Evolutionary conservation across 2,113 vertebrate species (phyloP), one percentile per base, ranked within the genome.

Genomic region (Apistogramma diplotaenia): DNA sequence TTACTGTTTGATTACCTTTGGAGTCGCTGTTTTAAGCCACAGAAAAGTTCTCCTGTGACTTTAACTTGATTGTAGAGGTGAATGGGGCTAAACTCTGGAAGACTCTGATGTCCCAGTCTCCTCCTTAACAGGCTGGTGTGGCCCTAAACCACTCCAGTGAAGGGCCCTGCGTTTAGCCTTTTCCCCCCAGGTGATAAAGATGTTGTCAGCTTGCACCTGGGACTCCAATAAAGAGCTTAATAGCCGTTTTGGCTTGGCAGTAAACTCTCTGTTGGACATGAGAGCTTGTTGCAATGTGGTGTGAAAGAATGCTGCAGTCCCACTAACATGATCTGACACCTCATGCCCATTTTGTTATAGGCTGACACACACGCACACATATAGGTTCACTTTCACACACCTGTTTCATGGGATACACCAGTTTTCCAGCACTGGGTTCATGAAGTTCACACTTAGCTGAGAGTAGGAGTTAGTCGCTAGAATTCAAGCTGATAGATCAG

Each of bases 221-320:
- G 85, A 88, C 84, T 78, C 85, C 87, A 91, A 89, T 93, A 94
- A 93, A 93, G 79, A 74, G 40, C 79, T 92, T 93, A 89, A 89
- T 84, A 82, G 92, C 84, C 87, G 7, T 90, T 91, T 92, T 78
- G 62, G 62, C 82, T 80, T 57, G 3, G 90, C 87, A 84, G 83
- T 94, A 89, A 93, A 94, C 85, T 83, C 72, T 16, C 51, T 79
- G 84, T 87, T 70, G 84, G 87, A 88, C 81, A 78, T 79, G 82
- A 89, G 84, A 78, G 85, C 86, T 82, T 85, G 85, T 90, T 87
- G 89, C 83, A 89, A 57, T 82, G 78, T 53, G 75, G 82, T 91
- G 91, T 88, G 83, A 93, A 93, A 87, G 85, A 89, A 87, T 87
- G 88, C 76, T 7, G 9, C 60, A 61, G 81, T 67, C 21, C 77